phyloP scores from a whole-genome alignment of 2,797 vertebrate genomes.

The Eutrigla gurnardus region DNA sequence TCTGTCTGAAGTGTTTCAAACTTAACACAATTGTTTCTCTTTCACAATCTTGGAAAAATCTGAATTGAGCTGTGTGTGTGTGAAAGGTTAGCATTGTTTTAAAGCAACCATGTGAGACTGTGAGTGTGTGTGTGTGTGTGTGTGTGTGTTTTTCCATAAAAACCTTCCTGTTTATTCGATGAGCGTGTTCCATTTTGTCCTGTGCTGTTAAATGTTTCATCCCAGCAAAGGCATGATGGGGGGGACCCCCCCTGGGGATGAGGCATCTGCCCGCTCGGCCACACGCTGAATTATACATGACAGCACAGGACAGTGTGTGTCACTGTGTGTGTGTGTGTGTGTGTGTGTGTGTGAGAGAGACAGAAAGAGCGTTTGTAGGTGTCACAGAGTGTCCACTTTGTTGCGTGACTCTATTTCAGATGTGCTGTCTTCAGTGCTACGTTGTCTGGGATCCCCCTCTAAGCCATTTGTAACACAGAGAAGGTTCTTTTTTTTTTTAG shows the following conservation, averaged over 20 bases:
- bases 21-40: background rate
- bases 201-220: constrained; percentile 88
- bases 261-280: constrained; percentile 81
- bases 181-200: constrained; percentile 85
- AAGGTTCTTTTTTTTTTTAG: constrained; percentile 21
- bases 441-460: constrained; percentile 8
- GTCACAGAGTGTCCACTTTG: constrained; percentile 76
- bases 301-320: constrained; percentile 69
- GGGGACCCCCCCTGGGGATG: constrained; percentile 72
- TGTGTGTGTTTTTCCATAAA: constrained; percentile 54
- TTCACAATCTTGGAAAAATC: constrained; percentile 1
- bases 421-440: constrained; percentile 40
- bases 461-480: background rate
- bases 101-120: constrained; percentile 19
- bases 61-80: constrained; percentile 4
- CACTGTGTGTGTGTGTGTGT: constrained; percentile 41
- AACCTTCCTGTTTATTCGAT: constrained; percentile 80
- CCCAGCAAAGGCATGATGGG: constrained; percentile 76
- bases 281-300: constrained; percentile 86
- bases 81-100: constrained; percentile 24
- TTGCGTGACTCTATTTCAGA: constrained; percentile 64
- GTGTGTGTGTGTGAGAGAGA: constrained; percentile 48
- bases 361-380: constrained; percentile 64
- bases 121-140: constrained; percentile 13
- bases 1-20: background rate